Evolutionary conservation across 2,113 vertebrate species (phyloP), one percentile per base, ranked within the genome.

Genomic region (Sigmodon hispidus): DNA sequence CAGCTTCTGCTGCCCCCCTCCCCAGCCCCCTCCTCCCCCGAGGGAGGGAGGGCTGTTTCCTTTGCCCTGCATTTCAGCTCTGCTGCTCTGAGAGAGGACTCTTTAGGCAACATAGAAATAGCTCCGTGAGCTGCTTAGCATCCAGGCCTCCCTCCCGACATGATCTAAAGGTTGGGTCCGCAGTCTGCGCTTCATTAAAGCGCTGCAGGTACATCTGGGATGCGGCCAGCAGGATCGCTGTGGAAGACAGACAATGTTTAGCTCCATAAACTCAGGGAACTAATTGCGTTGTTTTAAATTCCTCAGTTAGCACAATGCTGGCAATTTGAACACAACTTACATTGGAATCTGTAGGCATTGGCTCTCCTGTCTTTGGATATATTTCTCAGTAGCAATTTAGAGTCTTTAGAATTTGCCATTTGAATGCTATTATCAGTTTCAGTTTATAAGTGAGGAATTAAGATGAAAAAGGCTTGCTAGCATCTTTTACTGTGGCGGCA

Each of bases 401-500:
- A 77, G 43, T 61, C 88, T 93, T 80, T 8, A 95, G 90, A 90
- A 13, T 57, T 34, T 96, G 87, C 40, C 69, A n/a, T 87, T 96
- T 87, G 95, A 87, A 92, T n/a, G 75, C 55, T 77, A 55, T 7
- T 94, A 26, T 69, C 81, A 43, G 45, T 89, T 94, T 92, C 70
- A 63, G 48, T 77, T 52, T 81, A 76, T 52, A 89, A 70, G 29
- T 43, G 70, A 70, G 45, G 72, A 50, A 77, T 6, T 24, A 43
- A 89, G 67, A 83, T 75, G 24, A 72, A 43, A 89, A 93, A 77
- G 52, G 2, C 50, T 86, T 73, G 61, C 4, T 36, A 67, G 75
- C 21, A 7, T 86, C 57, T 61, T 70, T 72, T 34, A 52, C 40
- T 6, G 21, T 3, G 43, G 21, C 6, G 45, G 12, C 43, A 17